These are phyloP conservation scores for Hermodice carunculata DNA, from an alignment of 2,888 invertebrate species.

Conservation along the genomic window DNA sequence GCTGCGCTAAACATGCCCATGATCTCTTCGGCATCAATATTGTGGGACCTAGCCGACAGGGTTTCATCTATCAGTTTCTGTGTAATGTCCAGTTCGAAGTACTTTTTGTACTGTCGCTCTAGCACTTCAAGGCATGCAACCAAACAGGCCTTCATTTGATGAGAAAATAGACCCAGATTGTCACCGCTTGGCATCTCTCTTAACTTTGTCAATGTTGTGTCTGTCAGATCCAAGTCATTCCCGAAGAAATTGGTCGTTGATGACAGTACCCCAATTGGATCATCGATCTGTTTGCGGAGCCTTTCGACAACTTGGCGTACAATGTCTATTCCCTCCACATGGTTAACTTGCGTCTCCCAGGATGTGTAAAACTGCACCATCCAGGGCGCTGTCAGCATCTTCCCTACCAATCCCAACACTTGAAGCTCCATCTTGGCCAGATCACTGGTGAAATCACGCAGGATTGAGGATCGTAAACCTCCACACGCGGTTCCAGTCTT, in stretches of 20 bases:
- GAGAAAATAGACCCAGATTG: background rate
- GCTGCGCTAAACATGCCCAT: slow-evolving; percentile 21
- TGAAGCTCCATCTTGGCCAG: slow-evolving; percentile 22
- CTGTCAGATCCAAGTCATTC: background rate
- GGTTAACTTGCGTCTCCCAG: slow-evolving; percentile 1
- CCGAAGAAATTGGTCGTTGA: too few relatives aligned
- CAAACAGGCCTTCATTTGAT: background rate
- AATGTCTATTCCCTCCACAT: slow-evolving; percentile 7
- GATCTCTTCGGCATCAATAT: slow-evolving; percentile 24
- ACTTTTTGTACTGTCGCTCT: slow-evolving; percentile 28
- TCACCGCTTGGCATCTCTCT: background rate
- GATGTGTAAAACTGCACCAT: slow-evolving; percentile 27
- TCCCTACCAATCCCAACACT: slow-evolving; percentile 27
- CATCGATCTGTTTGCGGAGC: too few relatives aligned
- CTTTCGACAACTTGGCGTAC: slow-evolving; percentile 1
- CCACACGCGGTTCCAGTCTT: slow-evolving; percentile 24
- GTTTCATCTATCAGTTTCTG: slow-evolving; percentile 27
- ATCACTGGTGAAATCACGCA: slow-evolving; percentile 16
- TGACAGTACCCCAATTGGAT: too few relatives aligned
- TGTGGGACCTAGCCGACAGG: slow-evolving; percentile 19
- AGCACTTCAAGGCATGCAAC: slow-evolving; percentile 2
- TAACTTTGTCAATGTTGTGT: background rate
- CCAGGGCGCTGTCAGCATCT: too few relatives aligned
- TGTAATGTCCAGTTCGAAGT: slow-evolving; percentile 24
- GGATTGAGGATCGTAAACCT: slow-evolving; percentile 19